These are phyloP conservation scores for Calonectris borealis DNA, from an alignment of 2,113 vertebrate species.

Conservation along the genomic window DNA sequence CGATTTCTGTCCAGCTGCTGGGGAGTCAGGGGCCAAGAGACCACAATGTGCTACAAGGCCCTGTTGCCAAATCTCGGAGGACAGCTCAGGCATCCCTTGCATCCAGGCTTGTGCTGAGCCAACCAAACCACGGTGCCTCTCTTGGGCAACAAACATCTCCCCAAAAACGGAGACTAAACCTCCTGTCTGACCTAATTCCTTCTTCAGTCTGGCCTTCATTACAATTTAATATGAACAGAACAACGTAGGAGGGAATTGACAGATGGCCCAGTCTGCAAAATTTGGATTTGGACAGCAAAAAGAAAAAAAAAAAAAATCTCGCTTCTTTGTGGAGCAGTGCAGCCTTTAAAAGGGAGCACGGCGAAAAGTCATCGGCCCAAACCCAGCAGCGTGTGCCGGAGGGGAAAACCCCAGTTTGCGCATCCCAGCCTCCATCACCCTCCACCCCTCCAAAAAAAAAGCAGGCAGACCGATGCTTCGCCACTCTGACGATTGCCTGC, in stretches of 20 bases:
- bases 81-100: conserved; percentile 9
- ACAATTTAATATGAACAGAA: conserved; percentile 62
- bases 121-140: conserved; percentile 16
- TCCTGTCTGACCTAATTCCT: conserved; percentile 61
- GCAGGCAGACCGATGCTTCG: fast-evolving
- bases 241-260: conserved; percentile 63
- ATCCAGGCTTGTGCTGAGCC: neutral
- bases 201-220: conserved; percentile 58
- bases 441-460: neutral
- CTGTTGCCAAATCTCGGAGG: neutral
- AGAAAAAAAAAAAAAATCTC: neutral
- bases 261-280: conserved; percentile 63
- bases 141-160: conserved; percentile 37
- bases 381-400: neutral
- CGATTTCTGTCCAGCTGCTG: conserved; percentile 33
- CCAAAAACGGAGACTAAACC: conserved; percentile 35
- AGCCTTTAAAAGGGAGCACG: neutral
- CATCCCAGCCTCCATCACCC: neutral
- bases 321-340: neutral
- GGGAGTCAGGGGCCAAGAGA: neutral
- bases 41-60: neutral
- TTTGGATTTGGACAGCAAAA: conserved; percentile 46
- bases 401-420: neutral
- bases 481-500: fast-evolving
- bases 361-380: neutral